Evolutionary conservation across 2,797 vertebrate species (phyloP).

Genomic region (Poeciliopsis gracilis): DNA sequence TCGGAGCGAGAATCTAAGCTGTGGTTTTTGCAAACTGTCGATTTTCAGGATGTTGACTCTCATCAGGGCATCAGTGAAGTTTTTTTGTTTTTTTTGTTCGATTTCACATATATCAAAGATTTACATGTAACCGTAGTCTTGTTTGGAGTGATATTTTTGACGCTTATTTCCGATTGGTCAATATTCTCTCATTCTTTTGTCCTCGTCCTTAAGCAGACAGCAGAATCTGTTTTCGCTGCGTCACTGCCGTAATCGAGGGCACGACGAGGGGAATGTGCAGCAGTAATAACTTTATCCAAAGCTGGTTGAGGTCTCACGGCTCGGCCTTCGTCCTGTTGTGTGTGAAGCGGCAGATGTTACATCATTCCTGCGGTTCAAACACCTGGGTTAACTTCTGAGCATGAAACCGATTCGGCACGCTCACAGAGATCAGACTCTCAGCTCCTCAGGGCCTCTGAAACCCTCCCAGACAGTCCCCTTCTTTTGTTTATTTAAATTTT

Average conservation of each 20-base stretch:
- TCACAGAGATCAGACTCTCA: constrained; percentile 31
- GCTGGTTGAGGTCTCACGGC: constrained; percentile 36
- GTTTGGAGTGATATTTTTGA: background rate
- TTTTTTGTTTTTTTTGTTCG: too few species aligned
- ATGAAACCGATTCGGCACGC: constrained; percentile 48
- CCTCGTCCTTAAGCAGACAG: background rate
- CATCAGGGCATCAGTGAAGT: background rate
- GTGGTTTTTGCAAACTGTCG: background rate
- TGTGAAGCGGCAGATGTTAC: constrained; percentile 32
- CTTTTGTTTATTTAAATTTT: constrained; percentile 10
- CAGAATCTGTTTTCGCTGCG: constrained; percentile 25
- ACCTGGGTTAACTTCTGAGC: constrained; percentile 57
- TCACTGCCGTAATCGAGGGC: constrained; percentile 39
- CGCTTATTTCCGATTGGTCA: background rate
- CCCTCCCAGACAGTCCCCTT: constrained; percentile 53
- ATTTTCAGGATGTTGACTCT: background rate
- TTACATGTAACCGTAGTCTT: background rate
- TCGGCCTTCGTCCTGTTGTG: constrained; percentile 18
- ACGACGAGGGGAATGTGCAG: constrained; percentile 36
- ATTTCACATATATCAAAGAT: constrained; percentile 1
- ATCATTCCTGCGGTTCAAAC: constrained; percentile 54
- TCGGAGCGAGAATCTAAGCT: constrained; percentile 2
- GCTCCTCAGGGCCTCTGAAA: constrained; percentile 36
- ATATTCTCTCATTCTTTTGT: background rate
- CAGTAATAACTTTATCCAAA: constrained; percentile 46